A percentile compares a stretch with the other conserved stretches of the same genome.
These are phyloP conservation scores for Burhinus oedicnemus DNA, from an alignment of 2,113 vertebrate species.

Conservation along the genomic window DNA sequence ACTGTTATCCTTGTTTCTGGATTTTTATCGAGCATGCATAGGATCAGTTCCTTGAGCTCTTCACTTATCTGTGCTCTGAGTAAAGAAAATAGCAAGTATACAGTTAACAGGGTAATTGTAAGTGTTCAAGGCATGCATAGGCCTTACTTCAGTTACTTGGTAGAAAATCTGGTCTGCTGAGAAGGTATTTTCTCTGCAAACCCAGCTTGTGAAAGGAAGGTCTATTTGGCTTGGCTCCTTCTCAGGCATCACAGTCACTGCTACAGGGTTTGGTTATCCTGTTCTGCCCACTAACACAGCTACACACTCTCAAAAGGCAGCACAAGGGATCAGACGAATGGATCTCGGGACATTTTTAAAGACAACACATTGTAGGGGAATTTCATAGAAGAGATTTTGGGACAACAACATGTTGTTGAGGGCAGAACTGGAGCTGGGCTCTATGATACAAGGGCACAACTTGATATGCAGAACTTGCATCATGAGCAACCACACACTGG, in stretches of 20 bases:
- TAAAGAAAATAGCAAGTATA: background rate
- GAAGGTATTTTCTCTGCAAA: background rate
- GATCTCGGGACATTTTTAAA: background rate
- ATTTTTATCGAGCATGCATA: constrained; percentile 93
- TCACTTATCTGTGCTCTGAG: constrained; percentile 83
- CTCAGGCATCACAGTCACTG: background rate
- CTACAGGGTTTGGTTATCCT: background rate
- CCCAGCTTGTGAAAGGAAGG: background rate
- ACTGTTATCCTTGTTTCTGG: constrained; percentile 91
- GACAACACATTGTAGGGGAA: background rate
- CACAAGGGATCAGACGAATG: background rate
- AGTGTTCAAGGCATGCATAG: background rate
- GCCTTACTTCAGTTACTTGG: background rate
- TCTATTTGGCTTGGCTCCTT: background rate
- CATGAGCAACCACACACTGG: background rate
- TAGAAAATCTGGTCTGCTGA: background rate
- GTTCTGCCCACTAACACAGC: background rate
- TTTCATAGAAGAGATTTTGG: background rate
- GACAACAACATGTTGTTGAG: background rate
- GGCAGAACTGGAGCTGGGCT: background rate
- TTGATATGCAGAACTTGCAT: background rate
- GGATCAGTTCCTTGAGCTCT: constrained; percentile 85
- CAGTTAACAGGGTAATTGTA: background rate
- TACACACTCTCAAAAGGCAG: background rate
- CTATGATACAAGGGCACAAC: no score